Evolutionary conservation across 2,888 invertebrate species (phyloP).

Genomic region (Phengaris alcon): DNA sequence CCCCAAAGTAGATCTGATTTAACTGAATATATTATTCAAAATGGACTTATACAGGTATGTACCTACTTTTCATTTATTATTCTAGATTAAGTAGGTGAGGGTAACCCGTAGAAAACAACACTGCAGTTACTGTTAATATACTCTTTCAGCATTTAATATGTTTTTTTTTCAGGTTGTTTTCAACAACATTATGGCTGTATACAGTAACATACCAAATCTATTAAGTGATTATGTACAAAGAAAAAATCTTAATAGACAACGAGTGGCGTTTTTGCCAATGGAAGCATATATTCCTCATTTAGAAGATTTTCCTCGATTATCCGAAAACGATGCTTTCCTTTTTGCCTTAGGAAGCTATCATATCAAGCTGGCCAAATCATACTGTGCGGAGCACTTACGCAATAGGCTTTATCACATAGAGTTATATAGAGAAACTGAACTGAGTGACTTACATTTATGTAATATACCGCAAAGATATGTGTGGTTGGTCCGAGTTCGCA

Average conservation of each 20-base stretch:
- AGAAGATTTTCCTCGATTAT: conserved; percentile 23
- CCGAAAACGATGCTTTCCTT: conserved; percentile 19
- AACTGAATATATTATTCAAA: no score
- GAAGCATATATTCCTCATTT: neutral
- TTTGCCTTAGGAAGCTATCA: conserved; percentile 10
- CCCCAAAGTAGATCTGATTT: no score
- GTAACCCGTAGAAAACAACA: no score
- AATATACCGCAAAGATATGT: conserved; percentile 25
- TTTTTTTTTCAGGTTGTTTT: no score
- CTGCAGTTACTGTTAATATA: no score
- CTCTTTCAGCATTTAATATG: no score
- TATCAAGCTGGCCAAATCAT: neutral
- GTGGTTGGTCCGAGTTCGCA: conserved; percentile 26
- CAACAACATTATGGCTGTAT: no score
- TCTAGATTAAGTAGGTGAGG: no score
- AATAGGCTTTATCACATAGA: conserved; percentile 8
- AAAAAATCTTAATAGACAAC: conserved; percentile 20
- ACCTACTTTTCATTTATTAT: no score
- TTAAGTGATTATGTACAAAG: conserved; percentile 8
- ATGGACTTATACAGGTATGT: no score
- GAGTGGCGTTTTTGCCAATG: neutral
- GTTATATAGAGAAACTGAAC: conserved; percentile 16
- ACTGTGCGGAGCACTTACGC: conserved; percentile 1
- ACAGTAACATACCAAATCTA: neutral
- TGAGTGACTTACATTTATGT: conserved; percentile 12